phyloP scores from a whole-genome alignment of 2,113 vertebrate species.

The Microcebus jonahi region DNA sequence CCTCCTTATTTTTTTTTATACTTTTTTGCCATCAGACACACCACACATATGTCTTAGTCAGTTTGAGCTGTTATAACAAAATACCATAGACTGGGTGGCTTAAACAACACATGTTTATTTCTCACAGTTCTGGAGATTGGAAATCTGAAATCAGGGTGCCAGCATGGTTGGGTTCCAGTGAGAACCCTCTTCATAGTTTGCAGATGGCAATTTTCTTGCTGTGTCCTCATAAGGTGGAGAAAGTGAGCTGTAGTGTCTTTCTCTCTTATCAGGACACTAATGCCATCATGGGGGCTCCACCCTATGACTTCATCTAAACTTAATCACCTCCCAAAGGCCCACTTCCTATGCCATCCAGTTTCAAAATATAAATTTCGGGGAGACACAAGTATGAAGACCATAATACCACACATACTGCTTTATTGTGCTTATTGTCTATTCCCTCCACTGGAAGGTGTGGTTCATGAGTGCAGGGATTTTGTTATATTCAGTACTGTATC shows the following conservation, averaged over 20 bases:
- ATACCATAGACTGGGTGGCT: background rate
- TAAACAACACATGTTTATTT: background rate
- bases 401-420: rapidly evolving
- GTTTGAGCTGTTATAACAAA: background rate
- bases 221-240: background rate
- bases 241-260: background rate
- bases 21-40: background rate
- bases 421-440: background rate
- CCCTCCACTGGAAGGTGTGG: background rate
- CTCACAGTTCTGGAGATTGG: background rate
- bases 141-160: background rate
- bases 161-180: background rate
- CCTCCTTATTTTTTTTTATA: background rate
- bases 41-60: background rate
- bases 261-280: background rate
- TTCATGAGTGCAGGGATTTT: background rate
- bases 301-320: background rate
- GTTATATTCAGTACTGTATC: background rate
- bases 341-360: background rate
- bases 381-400: background rate
- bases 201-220: background rate
- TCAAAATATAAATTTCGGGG: background rate
- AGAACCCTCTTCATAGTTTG: background rate
- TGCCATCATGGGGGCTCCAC: background rate
- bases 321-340: background rate